Evolutionary conservation across 2,888 invertebrate genomes (phyloP), one percentile per base, ranked within the genome.

Genomic region (Brassicogethes aeneus): DNA sequence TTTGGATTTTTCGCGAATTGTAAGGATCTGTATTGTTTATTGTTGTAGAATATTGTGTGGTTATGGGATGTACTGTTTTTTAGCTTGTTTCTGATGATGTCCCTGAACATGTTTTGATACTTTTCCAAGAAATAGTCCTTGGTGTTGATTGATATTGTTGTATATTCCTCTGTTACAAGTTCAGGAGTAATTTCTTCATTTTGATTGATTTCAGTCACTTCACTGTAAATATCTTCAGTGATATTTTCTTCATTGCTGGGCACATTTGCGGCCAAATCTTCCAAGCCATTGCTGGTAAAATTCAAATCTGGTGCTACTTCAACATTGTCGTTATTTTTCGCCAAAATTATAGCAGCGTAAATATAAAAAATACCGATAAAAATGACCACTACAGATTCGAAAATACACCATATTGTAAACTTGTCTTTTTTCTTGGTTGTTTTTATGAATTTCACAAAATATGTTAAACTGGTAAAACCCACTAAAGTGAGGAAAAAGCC

Each of bases 281-380:
- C 47, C 17, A 47, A 33, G 30, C 38, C 43, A 23, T 42, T 47
- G 34, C 45, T 43, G 8, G 43, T 46, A 44, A 50, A 50, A 44
- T 50, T 47, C 15, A 43, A 23, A 2, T 8, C 1, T 7, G 23
- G 10, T 5, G 16, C 17, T 12, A 12, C 3, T 32, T 32, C 32
- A 23, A 10, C 10, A 7, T 34, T 13, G 5, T 30, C 23, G 15
- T 29, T 34, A 17, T 44, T 39, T 10, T 17, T 38, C 34, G 50
- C 42, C 34, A 52, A 36, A 31, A 54, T 35, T 1, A 45, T 34
- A 15, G 53, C 48, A 8, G 51, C 50, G 44, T 56, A 61, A 15
- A 65, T 46, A 45, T 65, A 64, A 45, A 65, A 56, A 29, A 60
- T 41, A 34, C 65, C 66, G 33, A 66, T 57, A 10, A 58, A 42